Conservation (phyloP, 2,113 vertebrate species). For the Baryphthengus martii region DNA sequence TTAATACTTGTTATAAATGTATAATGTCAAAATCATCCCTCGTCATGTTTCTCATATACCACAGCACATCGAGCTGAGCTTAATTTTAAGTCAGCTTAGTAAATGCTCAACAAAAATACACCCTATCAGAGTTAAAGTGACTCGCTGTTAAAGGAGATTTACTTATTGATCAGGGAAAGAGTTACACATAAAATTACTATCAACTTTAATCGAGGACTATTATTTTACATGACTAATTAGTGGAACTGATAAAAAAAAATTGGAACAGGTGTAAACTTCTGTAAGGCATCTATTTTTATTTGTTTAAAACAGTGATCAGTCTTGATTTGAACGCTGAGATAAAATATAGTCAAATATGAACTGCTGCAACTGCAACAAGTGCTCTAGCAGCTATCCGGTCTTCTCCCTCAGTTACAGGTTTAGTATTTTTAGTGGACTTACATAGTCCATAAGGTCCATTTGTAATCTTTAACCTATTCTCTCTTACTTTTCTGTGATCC, state of each 20-base stretch:
- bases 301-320: neutral
- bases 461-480: neutral
- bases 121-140: neutral
- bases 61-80: neutral
- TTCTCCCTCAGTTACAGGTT: neutral
- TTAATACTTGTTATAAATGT: neutral
- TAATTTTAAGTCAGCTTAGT: neutral
- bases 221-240: neutral
- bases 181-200: neutral
- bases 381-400: neutral
- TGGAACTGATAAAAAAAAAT: neutral
- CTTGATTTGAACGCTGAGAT: neutral
- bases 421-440: neutral
- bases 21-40: neutral
- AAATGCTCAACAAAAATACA: neutral
- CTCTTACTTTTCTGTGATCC: neutral
- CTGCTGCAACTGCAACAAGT: neutral
- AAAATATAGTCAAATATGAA: neutral
- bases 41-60: neutral
- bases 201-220: neutral
- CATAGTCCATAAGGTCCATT: fast-evolving
- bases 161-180: neutral
- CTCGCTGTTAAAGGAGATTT: neutral
- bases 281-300: neutral
- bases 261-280: neutral